phyloP scores from a whole-genome alignment of 2,888 invertebrate genomes.

The Girardia tigrina region DNA sequence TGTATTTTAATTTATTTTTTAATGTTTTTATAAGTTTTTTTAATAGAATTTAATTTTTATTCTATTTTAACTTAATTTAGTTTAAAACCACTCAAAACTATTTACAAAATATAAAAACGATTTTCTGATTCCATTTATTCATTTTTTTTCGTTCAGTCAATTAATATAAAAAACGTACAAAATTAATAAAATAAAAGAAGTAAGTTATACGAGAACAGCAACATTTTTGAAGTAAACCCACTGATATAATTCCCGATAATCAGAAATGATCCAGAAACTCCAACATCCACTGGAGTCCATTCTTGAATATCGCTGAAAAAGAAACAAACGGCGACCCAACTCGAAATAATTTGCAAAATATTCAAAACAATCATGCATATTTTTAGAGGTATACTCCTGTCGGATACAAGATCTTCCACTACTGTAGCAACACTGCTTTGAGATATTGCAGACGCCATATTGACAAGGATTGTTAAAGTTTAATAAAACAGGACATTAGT shows the following conservation, averaged over 20 bases:
- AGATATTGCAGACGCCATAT: constrained; percentile 24
- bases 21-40: too few species aligned
- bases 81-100: too few species aligned
- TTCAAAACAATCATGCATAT: constrained; percentile 12
- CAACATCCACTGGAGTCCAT: not conserved
- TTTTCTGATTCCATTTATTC: too few species aligned
- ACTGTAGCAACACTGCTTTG: constrained; percentile 29
- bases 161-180: too few species aligned
- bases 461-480: not conserved
- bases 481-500: constrained; percentile 2
- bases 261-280: not conserved
- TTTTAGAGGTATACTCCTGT: constrained; percentile 10
- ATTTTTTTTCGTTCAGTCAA: too few species aligned
- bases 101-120: too few species aligned
- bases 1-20: too few species aligned
- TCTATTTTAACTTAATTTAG: too few species aligned
- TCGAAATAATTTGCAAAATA: not conserved
- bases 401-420: constrained; percentile 21
- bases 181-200: too few species aligned
- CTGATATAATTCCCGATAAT: constrained; percentile 19
- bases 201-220: too few species aligned
- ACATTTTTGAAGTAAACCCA: too few species aligned
- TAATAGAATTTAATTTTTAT: too few species aligned
- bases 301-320: not conserved
- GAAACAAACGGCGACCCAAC: not conserved